Evolutionary conservation across 2,113 vertebrate genomes (phyloP).

Genomic region (Colius striatus): DNA sequence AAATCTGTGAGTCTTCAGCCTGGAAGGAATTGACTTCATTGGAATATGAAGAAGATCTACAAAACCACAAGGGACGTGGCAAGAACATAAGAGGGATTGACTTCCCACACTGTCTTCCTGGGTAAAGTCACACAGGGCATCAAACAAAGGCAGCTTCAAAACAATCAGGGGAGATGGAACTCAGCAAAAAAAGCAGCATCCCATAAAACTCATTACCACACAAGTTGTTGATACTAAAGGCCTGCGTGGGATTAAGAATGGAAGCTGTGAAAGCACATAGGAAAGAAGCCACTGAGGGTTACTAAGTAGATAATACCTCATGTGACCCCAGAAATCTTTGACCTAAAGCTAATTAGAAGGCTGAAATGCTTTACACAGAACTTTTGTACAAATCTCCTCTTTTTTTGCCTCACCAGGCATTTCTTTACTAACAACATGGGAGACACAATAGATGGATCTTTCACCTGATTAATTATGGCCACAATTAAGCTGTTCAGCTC

Average conservation of each 20-base stretch:
- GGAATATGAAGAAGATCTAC: not conserved
- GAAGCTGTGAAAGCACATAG: not conserved
- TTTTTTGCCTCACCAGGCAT: not conserved
- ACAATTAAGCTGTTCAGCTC: not conserved
- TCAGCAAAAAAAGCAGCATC: not conserved
- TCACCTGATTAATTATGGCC: not conserved
- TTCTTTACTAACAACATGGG: not conserved
- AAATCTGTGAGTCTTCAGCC: not conserved
- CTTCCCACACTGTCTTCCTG: not conserved
- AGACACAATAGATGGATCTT: not conserved
- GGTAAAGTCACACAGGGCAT: not conserved
- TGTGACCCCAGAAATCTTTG: not conserved
- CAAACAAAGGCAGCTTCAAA: not conserved
- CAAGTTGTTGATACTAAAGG: not conserved
- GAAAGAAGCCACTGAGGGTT: not conserved
- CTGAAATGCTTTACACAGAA: not conserved
- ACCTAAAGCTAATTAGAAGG: not conserved
- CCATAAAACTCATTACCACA: not conserved
- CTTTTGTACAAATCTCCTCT: not conserved
- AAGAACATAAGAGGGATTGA: fast-evolving
- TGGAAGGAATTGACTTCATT: not conserved
- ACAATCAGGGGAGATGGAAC: not conserved
- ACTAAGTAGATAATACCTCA: not conserved
- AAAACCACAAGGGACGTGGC: not conserved
- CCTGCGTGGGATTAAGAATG: not conserved